Conservation (phyloP, 2,113 vertebrate genomes). For the Girardinichthys multiradiatus region DNA sequence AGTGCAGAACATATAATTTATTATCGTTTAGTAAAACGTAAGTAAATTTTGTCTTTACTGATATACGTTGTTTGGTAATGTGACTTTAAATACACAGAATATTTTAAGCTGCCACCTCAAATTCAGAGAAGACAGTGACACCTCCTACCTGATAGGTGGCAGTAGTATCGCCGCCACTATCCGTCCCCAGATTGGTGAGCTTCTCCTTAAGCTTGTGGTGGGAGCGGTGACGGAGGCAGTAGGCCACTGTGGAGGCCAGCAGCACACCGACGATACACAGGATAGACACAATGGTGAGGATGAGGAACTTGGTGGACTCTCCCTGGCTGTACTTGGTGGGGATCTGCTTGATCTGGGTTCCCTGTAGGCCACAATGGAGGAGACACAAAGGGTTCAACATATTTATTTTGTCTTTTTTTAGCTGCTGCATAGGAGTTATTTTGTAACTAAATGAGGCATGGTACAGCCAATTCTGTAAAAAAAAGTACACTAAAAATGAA, state of each 20-base stretch:
- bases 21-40: too few relatives aligned
- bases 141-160: slow-evolving; percentile 90
- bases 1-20: too few relatives aligned
- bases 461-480: neutral
- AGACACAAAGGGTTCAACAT: slow-evolving; percentile 2
- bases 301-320: slow-evolving; percentile 91
- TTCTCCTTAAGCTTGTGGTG: slow-evolving; percentile 91
- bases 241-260: slow-evolving; percentile 86
- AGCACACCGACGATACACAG: slow-evolving; percentile 89
- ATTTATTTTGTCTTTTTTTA: neutral
- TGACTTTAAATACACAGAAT: neutral
- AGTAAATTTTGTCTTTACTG: too few relatives aligned
- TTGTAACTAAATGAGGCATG: neutral
- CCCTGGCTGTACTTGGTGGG: slow-evolving; percentile 84
- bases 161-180: slow-evolving; percentile 82
- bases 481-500: neutral
- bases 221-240: slow-evolving; percentile 90
- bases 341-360: slow-evolving; percentile 82
- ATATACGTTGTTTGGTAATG: too few relatives aligned
- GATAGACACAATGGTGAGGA: slow-evolving; percentile 90
- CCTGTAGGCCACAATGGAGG: slow-evolving; percentile 72
- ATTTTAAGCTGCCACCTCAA: too few relatives aligned
- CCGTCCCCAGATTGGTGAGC: slow-evolving; percentile 84
- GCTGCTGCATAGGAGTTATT: neutral
- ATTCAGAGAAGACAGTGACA: neutral